These are phyloP conservation scores for Abscondita cerata DNA, from an alignment of 2,888 invertebrate species.

Conservation along the genomic window DNA sequence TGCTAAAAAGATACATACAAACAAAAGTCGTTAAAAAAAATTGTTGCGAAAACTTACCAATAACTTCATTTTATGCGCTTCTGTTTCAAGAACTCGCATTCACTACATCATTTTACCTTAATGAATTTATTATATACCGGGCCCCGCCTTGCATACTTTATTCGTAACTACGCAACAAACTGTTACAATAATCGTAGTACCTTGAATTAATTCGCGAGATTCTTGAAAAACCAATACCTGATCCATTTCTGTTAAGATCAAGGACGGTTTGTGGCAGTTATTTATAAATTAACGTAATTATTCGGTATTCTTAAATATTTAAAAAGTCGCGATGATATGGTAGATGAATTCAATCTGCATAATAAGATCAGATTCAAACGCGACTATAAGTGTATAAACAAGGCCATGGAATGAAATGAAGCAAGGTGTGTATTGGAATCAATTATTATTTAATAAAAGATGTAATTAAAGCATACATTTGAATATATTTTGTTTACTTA, in stretches of 20 bases:
- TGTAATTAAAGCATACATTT: no score
- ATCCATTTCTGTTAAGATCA: constrained; percentile 46
- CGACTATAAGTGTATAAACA: no score
- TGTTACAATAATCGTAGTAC: constrained; percentile 18
- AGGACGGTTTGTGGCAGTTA: constrained; percentile 41
- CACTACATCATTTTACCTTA: constrained; percentile 37
- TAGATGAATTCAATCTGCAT: no score
- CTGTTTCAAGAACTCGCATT: constrained; percentile 43
- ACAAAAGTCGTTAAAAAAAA: background rate
- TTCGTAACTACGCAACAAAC: constrained; percentile 29
- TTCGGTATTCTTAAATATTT: no score
- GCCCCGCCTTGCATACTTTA: constrained; percentile 39
- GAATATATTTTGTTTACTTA: no score
- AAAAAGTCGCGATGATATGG: no score
- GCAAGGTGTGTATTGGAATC: no score
- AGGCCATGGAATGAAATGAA: no score
- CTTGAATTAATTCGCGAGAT: constrained; percentile 30
- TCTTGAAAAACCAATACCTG: constrained; percentile 21
- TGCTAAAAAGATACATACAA: constrained; percentile 14
- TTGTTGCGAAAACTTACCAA: constrained; percentile 41
- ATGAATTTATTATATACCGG: constrained; percentile 38
- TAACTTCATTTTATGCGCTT: constrained; percentile 41
- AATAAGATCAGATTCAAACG: no score
- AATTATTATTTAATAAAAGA: no score
- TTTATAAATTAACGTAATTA: background rate